A percentile compares a stretch with the other conserved stretches of the same genome.
These are phyloP conservation scores for Speoplatyrhinus poulsoni DNA, from an alignment of 2,113 vertebrate species.

Conservation along the genomic window DNA sequence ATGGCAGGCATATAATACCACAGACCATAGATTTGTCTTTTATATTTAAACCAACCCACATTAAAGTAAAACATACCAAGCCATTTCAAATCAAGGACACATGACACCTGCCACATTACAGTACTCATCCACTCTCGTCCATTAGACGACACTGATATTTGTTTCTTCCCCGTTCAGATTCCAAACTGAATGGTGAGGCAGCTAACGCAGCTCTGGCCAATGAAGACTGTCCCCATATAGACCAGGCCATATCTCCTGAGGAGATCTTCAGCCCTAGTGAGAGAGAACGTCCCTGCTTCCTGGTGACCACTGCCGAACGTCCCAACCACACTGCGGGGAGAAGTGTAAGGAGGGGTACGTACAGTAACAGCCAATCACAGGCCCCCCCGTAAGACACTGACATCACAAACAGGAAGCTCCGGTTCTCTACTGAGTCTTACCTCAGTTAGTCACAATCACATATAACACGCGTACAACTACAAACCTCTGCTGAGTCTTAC, in stretches of 20 bases:
- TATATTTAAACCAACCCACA: too few relatives aligned
- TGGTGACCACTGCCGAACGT: constrained; percentile 96
- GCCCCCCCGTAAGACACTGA: constrained; percentile 66
- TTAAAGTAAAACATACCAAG: too few relatives aligned
- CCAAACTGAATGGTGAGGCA: constrained; percentile 97
- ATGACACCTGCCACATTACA: too few relatives aligned
- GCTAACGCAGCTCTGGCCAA: constrained; percentile 97
- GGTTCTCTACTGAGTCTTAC: constrained; percentile 16
- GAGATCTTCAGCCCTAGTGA: constrained; percentile 95
- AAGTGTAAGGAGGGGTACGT: constrained; percentile 99
- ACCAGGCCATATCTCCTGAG: constrained; percentile 97
- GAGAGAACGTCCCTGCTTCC: constrained; percentile 97
- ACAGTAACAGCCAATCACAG: constrained; percentile 78
- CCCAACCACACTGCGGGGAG: constrained; percentile 90
- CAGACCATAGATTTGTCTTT: too few relatives aligned
- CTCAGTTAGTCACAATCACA: constrained; percentile 39
- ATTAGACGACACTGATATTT: constrained; percentile 59
- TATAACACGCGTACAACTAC: constrained; percentile 30
- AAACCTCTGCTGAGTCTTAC: constrained; percentile 52
- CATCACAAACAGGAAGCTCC: constrained; percentile 49
- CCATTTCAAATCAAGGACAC: too few relatives aligned
- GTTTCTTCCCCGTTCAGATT: constrained; percentile 83
- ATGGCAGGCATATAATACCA: too few relatives aligned
- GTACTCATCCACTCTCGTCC: constrained; percentile 62
- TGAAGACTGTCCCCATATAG: constrained; percentile 98